A percentile compares a stretch with the other conserved stretches of the same genome.
Evolutionary conservation across 2,113 vertebrate genomes (phyloP).

Genomic region (Phycodurus eques): DNA sequence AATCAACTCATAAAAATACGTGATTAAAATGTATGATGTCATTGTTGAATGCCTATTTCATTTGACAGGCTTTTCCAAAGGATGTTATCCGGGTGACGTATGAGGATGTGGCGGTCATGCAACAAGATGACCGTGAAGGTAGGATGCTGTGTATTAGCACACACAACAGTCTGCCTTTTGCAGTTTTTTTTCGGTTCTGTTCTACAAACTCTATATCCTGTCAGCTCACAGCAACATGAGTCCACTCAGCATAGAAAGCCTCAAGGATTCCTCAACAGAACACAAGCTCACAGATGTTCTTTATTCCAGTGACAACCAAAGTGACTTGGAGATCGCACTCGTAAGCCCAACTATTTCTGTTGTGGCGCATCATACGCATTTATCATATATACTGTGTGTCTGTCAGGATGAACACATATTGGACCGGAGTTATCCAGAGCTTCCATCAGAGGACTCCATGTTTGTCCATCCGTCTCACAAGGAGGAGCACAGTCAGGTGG

Average conservation of each 20-base stretch:
- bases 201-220: background rate
- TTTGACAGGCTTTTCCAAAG: constrained; percentile 59
- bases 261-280: constrained; percentile 35
- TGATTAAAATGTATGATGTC: no score
- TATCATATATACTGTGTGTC: background rate
- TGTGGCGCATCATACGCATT: background rate
- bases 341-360: constrained; percentile 31
- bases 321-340: background rate
- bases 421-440: constrained; percentile 42
- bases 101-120: constrained; percentile 35
- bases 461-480: constrained; percentile 50
- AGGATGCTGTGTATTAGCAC: background rate
- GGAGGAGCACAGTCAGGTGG: constrained; percentile 34
- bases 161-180: background rate
- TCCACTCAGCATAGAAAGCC: constrained; percentile 4
- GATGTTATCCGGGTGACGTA: constrained; percentile 30
- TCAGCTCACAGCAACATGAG: constrained; percentile 34
- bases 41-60: background rate
- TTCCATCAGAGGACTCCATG: constrained; percentile 69
- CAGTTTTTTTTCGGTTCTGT: background rate
- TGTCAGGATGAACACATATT: constrained; percentile 49
- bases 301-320: background rate
- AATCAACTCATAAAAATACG: background rate
- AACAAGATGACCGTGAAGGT: constrained; percentile 46
- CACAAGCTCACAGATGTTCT: constrained; percentile 3